These are phyloP conservation scores for Choreutis nemorana DNA, from an alignment of 2,888 invertebrate genomes.

Conservation along the genomic window DNA sequence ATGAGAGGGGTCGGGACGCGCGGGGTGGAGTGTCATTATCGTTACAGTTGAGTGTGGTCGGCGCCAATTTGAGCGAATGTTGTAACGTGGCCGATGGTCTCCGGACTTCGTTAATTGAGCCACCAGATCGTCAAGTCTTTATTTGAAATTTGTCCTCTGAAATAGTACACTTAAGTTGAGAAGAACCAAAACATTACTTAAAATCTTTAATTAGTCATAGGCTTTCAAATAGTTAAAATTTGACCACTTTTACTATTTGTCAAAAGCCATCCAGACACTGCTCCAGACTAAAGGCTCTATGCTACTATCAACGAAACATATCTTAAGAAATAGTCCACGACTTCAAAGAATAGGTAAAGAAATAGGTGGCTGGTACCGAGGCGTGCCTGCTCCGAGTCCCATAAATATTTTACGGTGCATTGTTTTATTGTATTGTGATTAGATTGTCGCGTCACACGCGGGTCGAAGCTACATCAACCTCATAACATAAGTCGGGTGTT, in stretches of 20 bases:
- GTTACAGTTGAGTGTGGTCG: conserved; percentile 48
- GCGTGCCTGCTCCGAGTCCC: conserved; percentile 39
- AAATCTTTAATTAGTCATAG: too few species aligned
- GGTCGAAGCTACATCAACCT: conserved; percentile 43
- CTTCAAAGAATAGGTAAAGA: too few species aligned
- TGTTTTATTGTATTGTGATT: conserved; percentile 50
- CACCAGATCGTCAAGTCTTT: conserved; percentile 32
- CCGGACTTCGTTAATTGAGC: conserved; percentile 44
- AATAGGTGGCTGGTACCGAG: conserved; percentile 33
- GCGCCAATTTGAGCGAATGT: conserved; percentile 45
- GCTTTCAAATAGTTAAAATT: too few species aligned
- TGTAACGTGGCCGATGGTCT: conserved; percentile 43
- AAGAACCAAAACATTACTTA: too few species aligned
- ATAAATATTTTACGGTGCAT: conserved; percentile 56
- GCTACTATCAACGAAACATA: too few species aligned
- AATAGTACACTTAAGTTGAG: too few species aligned
- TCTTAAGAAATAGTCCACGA: too few species aligned
- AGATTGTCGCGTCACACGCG: conserved; percentile 39
- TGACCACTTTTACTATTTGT: too few species aligned
- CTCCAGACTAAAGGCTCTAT: too few species aligned
- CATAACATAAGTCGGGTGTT: conserved; percentile 34
- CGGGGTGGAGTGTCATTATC: conserved; percentile 48
- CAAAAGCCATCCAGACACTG: too few species aligned
- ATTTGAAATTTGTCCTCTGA: conserved; percentile 23
- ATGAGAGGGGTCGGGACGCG: conserved; percentile 49